A percentile compares a stretch with the other conserved stretches of the same genome.
These are phyloP conservation scores for Drosophila carrolli DNA, from an alignment of 1,140 invertebrate genomes.

Conservation along the genomic window DNA sequence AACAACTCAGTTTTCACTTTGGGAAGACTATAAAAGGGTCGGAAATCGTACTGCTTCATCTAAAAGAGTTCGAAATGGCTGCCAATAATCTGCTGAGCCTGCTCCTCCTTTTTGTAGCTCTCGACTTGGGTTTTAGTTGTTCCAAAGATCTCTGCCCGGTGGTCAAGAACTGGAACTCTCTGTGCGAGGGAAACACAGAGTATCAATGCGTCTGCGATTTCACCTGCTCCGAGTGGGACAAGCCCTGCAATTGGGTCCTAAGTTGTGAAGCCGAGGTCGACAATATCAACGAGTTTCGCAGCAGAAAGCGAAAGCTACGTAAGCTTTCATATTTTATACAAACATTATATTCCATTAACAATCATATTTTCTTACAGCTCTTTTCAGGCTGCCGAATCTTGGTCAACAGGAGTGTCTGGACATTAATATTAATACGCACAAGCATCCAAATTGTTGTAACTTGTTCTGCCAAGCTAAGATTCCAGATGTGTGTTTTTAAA, in stretches of 20 bases:
- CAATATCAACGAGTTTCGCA: slow-evolving; percentile 12
- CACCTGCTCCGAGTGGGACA: slow-evolving; percentile 46
- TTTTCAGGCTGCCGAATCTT: slow-evolving; percentile 6
- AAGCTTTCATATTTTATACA: not conserved
- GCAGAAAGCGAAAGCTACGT: slow-evolving; percentile 18
- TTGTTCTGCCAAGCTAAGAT: slow-evolving; percentile 6
- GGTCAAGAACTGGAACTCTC: not conserved
- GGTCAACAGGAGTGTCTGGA: slow-evolving; percentile 22
- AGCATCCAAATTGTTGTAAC: slow-evolving; percentile 30
- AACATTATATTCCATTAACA: not conserved
- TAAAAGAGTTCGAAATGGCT: slow-evolving; percentile 20
- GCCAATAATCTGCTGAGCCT: slow-evolving; percentile 22
- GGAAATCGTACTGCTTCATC: not conserved
- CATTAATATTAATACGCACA: slow-evolving; percentile 27
- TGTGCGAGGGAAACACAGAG: slow-evolving; percentile 1
- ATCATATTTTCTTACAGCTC: not conserved
- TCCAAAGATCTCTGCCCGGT: slow-evolving; percentile 2
- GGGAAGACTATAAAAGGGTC: slow-evolving; percentile 26
- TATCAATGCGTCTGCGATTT: slow-evolving; percentile 48
- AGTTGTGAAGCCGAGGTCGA: slow-evolving; percentile 16
- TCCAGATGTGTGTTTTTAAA: slow-evolving; percentile 41
- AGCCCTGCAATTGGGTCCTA: slow-evolving; percentile 44
- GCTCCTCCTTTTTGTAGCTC: slow-evolving; percentile 5
- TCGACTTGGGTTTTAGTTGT: not conserved
- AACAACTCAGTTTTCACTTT: not conserved